phyloP scores from a whole-genome alignment of 2,797 vertebrate genomes.

The Sebastes iracundus region DNA sequence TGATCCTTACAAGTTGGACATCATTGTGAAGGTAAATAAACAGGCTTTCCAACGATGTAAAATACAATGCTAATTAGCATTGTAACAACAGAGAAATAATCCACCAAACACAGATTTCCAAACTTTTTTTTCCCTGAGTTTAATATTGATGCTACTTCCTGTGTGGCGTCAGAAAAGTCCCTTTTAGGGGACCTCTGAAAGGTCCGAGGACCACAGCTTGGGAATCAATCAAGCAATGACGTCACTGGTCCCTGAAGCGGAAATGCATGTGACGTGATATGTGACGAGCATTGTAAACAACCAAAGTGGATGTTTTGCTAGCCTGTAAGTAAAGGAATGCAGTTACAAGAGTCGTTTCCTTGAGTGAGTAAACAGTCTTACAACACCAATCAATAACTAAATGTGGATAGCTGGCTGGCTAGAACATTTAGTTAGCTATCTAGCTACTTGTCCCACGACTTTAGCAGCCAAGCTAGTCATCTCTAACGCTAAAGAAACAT shows the following conservation, averaged over 20 bases:
- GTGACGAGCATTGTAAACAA: constrained; percentile 64
- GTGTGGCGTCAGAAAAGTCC: not conserved
- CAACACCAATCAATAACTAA: rapidly evolving
- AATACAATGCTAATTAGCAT: too few relatives aligned
- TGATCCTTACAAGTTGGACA: too few relatives aligned
- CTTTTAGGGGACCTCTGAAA: not conserved
- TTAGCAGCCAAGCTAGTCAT: not conserved
- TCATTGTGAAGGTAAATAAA: too few relatives aligned
- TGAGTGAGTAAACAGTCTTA: constrained; percentile 45
- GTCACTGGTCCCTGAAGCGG: constrained; percentile 8
- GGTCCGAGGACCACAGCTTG: constrained; percentile 20
- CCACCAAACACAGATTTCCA: rapidly evolving
- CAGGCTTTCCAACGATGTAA: too few relatives aligned
- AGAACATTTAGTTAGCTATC: too few relatives aligned
- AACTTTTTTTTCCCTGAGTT: too few relatives aligned
- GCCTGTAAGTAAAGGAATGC: constrained; percentile 43
- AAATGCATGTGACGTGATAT: constrained; percentile 16
- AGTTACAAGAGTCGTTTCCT: not conserved
- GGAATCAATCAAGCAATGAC: not conserved
- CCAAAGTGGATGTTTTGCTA: not conserved
- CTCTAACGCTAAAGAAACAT: not conserved
- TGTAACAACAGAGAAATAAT: too few relatives aligned
- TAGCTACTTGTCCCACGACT: not conserved
- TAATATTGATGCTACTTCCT: too few relatives aligned
- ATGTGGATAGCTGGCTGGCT: not conserved